Percentiles rank a stretch among this genome's conserved stretches.
Conservation (phyloP, 2,888 invertebrate genomes). For the Adelphocoris suturalis region DNA sequence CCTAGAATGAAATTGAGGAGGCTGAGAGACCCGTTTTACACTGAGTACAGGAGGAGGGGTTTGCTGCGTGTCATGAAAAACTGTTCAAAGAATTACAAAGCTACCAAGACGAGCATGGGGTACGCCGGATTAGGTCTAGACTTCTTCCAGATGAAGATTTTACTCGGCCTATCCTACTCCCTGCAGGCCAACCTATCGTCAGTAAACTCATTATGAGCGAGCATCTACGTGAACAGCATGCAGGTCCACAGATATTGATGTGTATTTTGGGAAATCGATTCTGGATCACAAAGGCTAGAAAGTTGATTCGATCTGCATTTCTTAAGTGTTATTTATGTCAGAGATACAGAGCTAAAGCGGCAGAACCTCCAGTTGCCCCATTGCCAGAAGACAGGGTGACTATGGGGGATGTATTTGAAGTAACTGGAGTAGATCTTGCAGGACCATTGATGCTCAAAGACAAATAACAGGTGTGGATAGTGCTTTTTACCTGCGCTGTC, state of each 20-base stretch:
- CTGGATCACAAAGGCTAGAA: conserved; percentile 44
- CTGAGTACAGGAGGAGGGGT: too few species aligned
- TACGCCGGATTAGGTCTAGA: too few species aligned
- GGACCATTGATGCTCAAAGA: neutral
- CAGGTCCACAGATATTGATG: conserved; percentile 25
- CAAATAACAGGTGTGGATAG: neutral
- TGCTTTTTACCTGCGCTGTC: neutral
- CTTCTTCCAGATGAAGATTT: too few species aligned
- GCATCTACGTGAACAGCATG: neutral
- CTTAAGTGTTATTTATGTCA: neutral
- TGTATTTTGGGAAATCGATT: conserved; percentile 32
- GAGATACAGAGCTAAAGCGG: neutral
- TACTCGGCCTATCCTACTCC: too few species aligned
- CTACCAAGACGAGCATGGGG: too few species aligned
- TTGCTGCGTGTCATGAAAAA: too few species aligned
- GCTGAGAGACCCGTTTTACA: too few species aligned
- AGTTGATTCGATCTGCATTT: conserved; percentile 57
- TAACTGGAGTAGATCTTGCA: neutral
- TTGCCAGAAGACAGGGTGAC: neutral
- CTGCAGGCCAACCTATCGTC: too few species aligned
- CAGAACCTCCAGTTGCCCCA: neutral
- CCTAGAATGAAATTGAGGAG: too few species aligned
- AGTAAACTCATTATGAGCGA: too few species aligned
- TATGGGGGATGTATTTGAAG: neutral
- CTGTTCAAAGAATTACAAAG: too few species aligned